Evolutionary conservation across 64 coral and sea anemone genomes (phyloP).

Genomic region (Anthopleura sola): DNA sequence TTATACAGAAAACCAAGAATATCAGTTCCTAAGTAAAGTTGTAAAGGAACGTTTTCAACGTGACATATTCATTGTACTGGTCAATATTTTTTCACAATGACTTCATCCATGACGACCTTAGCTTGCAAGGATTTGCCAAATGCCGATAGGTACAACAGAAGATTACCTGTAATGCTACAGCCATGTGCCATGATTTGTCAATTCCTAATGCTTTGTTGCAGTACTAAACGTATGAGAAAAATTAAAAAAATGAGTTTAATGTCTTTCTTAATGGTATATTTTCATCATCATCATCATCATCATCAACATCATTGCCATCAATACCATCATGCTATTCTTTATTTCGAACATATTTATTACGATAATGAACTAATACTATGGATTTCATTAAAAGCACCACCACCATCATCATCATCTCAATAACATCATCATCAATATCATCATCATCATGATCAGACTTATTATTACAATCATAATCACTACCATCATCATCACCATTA

Average conservation of each 20-base stretch:
- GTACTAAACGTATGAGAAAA: not conserved
- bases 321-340: no score
- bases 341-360: no score
- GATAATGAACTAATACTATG: no score
- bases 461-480: not conserved
- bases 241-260: not conserved
- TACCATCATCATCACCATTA: not conserved
- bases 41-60: no score
- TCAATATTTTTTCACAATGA: no score
- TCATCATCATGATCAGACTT: no score
- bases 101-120: no score
- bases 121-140: no score
- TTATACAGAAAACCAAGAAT: not conserved
- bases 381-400: not conserved
- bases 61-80: no score
- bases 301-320: not conserved
- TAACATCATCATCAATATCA: no score
- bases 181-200: conserved; percentile 10
- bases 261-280: not conserved
- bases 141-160: not conserved
- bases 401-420: not conserved
- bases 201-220: conserved; percentile 36
- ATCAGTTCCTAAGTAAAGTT: not conserved
- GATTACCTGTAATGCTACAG: conserved; percentile 28
- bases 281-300: not conserved